Evolutionary conservation across 2,888 invertebrate species (phyloP).

Genomic region (Pimpla rufipes): DNA sequence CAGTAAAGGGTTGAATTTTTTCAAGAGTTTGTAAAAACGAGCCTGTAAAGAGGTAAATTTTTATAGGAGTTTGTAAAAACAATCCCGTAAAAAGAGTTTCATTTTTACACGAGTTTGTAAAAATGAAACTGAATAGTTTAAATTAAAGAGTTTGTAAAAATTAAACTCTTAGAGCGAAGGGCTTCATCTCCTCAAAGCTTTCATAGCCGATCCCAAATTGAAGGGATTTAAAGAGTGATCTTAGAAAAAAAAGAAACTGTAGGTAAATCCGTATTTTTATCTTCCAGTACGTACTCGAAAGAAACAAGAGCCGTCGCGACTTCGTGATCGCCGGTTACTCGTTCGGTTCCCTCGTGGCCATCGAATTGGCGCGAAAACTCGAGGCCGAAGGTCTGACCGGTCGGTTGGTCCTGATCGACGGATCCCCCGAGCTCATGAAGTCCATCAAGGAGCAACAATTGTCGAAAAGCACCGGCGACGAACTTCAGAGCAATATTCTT

Average conservation of each 20-base stretch:
- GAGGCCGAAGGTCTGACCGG: conserved; percentile 90
- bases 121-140: too few species aligned
- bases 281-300: conserved; percentile 87
- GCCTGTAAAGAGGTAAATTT: not conserved
- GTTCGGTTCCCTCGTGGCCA: conserved; percentile 92
- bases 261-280: not conserved
- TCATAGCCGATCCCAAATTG: too few species aligned
- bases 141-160: too few species aligned
- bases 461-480: conserved; percentile 84
- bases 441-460: conserved; percentile 86
- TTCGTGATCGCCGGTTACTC: conserved; percentile 96
- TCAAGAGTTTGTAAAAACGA: not conserved
- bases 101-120: too few species aligned
- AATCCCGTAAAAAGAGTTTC: too few species aligned
- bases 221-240: too few species aligned
- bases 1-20: not conserved
- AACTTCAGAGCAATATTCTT: conserved; percentile 88
- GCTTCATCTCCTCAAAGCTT: too few species aligned
- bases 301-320: conserved; percentile 77
- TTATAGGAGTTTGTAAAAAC: too few species aligned
- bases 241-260: too few species aligned
- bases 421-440: conserved; percentile 91
- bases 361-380: conserved; percentile 91
- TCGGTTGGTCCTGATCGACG: conserved; percentile 92
- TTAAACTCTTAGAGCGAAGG: too few species aligned